phyloP scores from a whole-genome alignment of 2,113 vertebrate species.

The Todiramphus saurophagus region DNA sequence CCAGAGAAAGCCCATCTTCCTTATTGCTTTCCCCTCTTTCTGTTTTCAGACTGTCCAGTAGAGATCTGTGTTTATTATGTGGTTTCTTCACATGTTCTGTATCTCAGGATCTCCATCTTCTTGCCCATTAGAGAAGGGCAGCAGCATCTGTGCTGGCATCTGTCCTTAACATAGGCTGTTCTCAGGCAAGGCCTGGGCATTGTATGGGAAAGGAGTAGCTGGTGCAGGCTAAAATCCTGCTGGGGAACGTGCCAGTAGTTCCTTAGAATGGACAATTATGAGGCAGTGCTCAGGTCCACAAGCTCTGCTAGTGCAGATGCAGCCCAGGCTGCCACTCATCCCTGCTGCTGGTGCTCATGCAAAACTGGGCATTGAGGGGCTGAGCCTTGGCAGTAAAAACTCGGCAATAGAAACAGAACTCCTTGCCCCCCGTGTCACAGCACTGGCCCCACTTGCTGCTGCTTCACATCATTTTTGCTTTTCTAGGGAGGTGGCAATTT shows the following conservation, averaged over 20 bases:
- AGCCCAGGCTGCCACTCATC: not conserved
- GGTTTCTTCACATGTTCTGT: not conserved
- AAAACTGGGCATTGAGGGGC: not conserved
- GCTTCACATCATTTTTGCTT: not conserved
- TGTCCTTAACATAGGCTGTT: not conserved
- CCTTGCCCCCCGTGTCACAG: not conserved
- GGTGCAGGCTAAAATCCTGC: not conserved
- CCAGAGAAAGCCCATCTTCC: not conserved
- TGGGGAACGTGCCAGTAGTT: not conserved
- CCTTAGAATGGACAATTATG: not conserved
- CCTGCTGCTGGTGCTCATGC: not conserved
- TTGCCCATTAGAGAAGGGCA: not conserved
- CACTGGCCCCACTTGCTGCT: not conserved
- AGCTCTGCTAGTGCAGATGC: not conserved
- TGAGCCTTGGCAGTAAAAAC: not conserved
- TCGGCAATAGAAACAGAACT: not conserved
- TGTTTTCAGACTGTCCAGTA: not conserved
- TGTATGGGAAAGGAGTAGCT: not conserved
- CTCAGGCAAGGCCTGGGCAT: not conserved
- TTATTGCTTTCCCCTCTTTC: not conserved
- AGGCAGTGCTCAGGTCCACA: not conserved
- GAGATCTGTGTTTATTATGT: not conserved
- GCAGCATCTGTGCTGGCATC: not conserved
- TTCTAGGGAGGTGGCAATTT: conserved; percentile 10
- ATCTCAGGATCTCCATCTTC: not conserved